Base-by-base conservation (phyloP, 2,888 invertebrate species). In the Bugula neritina region DNA sequence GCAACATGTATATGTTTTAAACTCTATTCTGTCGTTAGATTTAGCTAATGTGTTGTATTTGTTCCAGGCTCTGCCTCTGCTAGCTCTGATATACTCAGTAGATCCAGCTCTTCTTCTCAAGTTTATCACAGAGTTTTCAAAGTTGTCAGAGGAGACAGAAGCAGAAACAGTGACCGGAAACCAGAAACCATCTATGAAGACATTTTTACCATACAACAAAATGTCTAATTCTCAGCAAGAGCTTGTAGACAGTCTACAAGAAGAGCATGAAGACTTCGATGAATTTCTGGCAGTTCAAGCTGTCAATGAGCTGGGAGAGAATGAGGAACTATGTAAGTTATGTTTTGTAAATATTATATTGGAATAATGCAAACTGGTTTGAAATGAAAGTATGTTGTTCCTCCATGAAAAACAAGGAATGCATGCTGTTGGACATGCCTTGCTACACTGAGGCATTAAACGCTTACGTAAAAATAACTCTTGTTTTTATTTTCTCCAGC, bases 41-140 rank as follows among this genome's bases (percentile, higher is more conserved):
- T 43, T 43, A 43, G 43, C 43, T 43, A 43, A n/a, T n/a, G n/a
- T n/a, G n/a, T n/a, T n/a, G n/a, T n/a, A n/a, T n/a, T n/a, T 17
- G 31, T 63, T 27, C 2, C 27, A 63, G 63, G 63, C 63, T 10
- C 63, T 63, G 5, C 27, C 63, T 13, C 63, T 63, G 2, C 63
- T 63, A 5, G 63, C 63, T n/a, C 2, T 63, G 63, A 63, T 63
- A 2, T 25, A 31, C 63, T 13, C 63, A 31, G 63, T 63, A 10
- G 27, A 25, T 25, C 27, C 63, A 13, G 63, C 10, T 21, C 31
- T 25, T 5, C 31, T 63, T 2, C 27, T 25, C 31, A 3, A 63
- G 63, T 63, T 13, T 63, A 21, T 63, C 43, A 43, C 43, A 10
- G 17, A 43, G 43, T 43, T 43, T 17, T 43, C 43, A 10, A 43